A percentile compares a stretch with the other conserved stretches of the same genome.
Conservation (phyloP, 2,113 vertebrate genomes). For the Forbesichthys agassizii region DNA sequence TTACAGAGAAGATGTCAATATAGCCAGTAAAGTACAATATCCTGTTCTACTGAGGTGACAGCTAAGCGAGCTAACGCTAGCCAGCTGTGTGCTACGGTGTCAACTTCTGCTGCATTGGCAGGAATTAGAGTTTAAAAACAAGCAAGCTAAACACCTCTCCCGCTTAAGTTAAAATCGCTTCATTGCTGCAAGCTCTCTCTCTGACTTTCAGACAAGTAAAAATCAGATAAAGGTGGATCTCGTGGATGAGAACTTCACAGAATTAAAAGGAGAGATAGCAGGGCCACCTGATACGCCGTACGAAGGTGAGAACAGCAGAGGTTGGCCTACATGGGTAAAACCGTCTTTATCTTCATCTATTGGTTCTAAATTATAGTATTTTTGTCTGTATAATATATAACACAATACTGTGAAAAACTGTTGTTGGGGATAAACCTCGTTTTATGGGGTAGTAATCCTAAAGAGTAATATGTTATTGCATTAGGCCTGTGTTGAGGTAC, state of each 20-base stretch:
- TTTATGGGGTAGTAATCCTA: too few relatives aligned
- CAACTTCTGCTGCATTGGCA: constrained; percentile 51
- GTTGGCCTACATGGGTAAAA: too few relatives aligned
- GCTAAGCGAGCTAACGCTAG: constrained; percentile 28
- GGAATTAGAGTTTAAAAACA: constrained; percentile 48
- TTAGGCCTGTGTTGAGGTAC: background rate
- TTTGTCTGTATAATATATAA: too few relatives aligned
- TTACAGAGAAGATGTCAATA: background rate
- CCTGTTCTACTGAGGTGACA: background rate
- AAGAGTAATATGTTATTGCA: too few relatives aligned
- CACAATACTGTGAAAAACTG: too few relatives aligned
- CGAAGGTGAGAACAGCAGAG: constrained; percentile 84
- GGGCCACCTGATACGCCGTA: constrained; percentile 98
- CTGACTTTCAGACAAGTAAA: constrained; percentile 92
- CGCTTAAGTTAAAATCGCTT: constrained; percentile 6
- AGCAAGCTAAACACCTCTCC: constrained; percentile 28
- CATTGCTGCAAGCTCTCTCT: constrained; percentile 6
- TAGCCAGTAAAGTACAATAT: background rate
- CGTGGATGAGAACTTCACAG: constrained; percentile 99
- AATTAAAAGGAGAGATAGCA: constrained; percentile 98
- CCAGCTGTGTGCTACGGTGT: constrained; percentile 29
- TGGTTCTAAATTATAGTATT: too few relatives aligned
- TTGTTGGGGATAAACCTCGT: too few relatives aligned
- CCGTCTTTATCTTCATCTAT: too few relatives aligned
- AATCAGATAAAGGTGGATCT: constrained; percentile 99